Conservation (phyloP, 2,113 vertebrate species). For the Eublepharis macularius region DNA sequence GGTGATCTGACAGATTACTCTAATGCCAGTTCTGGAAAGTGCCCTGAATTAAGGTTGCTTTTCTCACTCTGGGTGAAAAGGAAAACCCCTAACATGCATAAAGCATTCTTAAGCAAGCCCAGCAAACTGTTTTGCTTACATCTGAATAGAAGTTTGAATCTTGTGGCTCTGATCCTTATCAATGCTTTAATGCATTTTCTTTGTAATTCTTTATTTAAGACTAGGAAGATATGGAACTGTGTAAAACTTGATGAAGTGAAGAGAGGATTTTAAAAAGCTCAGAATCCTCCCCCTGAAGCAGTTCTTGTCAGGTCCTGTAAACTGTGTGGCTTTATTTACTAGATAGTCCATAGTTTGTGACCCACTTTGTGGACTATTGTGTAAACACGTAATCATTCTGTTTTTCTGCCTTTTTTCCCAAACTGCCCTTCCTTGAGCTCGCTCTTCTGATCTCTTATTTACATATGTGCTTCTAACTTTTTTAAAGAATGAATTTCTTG, state of each 20-base stretch:
- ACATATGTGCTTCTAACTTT: slow-evolving; percentile 62
- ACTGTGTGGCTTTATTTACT: slow-evolving; percentile 67
- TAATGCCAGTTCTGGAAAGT: slow-evolving; percentile 56
- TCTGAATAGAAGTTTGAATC: slow-evolving; percentile 70
- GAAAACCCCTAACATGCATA: slow-evolving; percentile 49
- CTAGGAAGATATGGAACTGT: slow-evolving; percentile 65
- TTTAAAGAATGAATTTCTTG: slow-evolving; percentile 68
- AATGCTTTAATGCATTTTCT: slow-evolving; percentile 77
- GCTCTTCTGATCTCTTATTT: slow-evolving; percentile 64
- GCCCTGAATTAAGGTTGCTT: slow-evolving; percentile 50
- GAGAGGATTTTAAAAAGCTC: slow-evolving; percentile 40
- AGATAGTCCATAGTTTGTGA: slow-evolving; percentile 68
- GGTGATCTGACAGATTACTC: slow-evolving; percentile 57
- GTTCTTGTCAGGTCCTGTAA: slow-evolving; percentile 52
- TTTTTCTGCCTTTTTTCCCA: slow-evolving; percentile 61
- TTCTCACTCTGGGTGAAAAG: slow-evolving; percentile 40
- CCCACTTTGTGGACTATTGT: slow-evolving; percentile 59
- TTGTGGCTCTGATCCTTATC: slow-evolving; percentile 69
- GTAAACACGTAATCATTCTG: slow-evolving; percentile 65
- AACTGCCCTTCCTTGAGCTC: slow-evolving; percentile 53
- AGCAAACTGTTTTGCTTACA: slow-evolving; percentile 42
- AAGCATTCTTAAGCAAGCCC: slow-evolving; percentile 58
- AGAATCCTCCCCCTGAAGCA: slow-evolving; percentile 52
- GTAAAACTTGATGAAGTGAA: slow-evolving; percentile 63
- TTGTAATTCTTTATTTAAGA: slow-evolving; percentile 70